Base-by-base conservation (phyloP, 37 sponge, comb jelly and placozoan species). In the Cliona cf. orientalis region DNA sequence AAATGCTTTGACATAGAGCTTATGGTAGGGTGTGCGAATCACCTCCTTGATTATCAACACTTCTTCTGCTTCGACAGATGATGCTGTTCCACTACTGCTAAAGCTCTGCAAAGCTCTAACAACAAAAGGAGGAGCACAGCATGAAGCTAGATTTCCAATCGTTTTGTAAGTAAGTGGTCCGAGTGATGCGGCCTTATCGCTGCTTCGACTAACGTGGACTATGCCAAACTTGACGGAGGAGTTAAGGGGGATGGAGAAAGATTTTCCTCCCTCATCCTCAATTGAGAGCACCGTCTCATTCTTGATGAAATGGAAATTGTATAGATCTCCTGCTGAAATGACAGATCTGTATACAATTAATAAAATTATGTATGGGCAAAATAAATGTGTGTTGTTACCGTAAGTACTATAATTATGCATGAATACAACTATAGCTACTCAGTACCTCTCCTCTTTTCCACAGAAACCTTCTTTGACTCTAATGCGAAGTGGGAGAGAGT, bases 221-320 rank as follows among this genome's bases (percentile, higher is more conserved):
- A 86, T 3, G 25, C 87, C 80, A 49, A 86, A 80, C 68, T 86
- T 34, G n/a, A 74, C 39, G 31, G 80, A 38, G 19, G 80, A 86
- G 80, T 80, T 80, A 44, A 80, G 44, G 0, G 87, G 87, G 0
- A 86, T 57, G 22, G 75, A 60, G 39, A 63, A 74, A 6, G 65
- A 43, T 2, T 1, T 49, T n/a, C 31, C 23, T 25, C 74, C 72
- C 25, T 33, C 36, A 74, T 84, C 84, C 42, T 33, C 21, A 25
- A 84, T 66, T 4, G 72, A 75, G 0, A 68, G 70, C 42, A 76
- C 70, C 40, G 75, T 84, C 55, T 59, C 68, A 28, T 43, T 75
- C 44, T 75, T 84, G 42, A 84, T 9, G 40, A 75, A 84, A 46
- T 84, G 76, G 59, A 84, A 57, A 39, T 75, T 75, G 40, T 75